Evolutionary conservation across 1,140 invertebrate genomes (phyloP).

Genomic region (Sycophaga agraensis): DNA sequence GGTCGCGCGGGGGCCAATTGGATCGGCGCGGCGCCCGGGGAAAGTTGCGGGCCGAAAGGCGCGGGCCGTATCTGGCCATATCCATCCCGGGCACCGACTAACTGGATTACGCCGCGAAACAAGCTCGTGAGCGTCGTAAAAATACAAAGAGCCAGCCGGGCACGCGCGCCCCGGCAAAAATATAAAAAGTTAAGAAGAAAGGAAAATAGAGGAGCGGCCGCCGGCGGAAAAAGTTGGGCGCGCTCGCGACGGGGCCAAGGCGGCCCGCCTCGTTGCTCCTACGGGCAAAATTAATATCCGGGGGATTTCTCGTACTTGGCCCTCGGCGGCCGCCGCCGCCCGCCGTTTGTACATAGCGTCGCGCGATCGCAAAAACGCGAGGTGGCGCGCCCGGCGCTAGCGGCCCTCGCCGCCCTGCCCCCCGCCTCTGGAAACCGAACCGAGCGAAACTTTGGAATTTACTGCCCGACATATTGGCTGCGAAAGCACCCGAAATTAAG

Average conservation of each 20-base stretch:
- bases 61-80: no score
- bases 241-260: not conserved
- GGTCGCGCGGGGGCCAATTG: no score
- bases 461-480: constrained; percentile 53
- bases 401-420: not conserved
- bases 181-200: constrained; percentile 28
- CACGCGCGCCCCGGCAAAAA: not conserved
- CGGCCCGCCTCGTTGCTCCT: constrained; percentile 36
- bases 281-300: constrained; percentile 38
- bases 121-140: constrained; percentile 26
- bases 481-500: constrained; percentile 53
- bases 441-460: constrained; percentile 48
- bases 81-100: not conserved
- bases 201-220: constrained; percentile 22
- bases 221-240: constrained; percentile 17
- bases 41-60: no score
- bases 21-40: no score
- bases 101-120: constrained; percentile 25
- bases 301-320: constrained; percentile 27
- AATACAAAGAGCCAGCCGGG: constrained; percentile 11
- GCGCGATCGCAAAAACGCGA: constrained; percentile 41
- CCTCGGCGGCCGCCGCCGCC: not conserved
- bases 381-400: constrained; percentile 11
- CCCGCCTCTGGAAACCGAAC: constrained; percentile 27
- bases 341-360: not conserved